Evolutionary conservation across 2,113 vertebrate genomes (phyloP), one percentile per base, ranked within the genome.

Genomic region (Tonatia bakeri): DNA sequence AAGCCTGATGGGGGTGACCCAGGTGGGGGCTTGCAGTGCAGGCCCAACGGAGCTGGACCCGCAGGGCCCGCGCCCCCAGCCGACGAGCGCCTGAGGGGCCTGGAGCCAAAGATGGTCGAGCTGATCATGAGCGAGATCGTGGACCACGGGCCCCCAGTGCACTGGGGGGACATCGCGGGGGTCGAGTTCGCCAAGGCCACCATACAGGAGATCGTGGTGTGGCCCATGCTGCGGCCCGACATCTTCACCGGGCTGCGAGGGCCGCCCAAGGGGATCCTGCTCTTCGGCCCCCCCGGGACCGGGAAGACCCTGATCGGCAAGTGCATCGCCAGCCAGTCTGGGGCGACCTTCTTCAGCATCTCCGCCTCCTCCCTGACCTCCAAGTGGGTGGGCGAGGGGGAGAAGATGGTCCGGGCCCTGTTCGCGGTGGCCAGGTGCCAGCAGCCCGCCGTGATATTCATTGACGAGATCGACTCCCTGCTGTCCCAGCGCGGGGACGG

Each of bases 251-350:
- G 99, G 1, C 97, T 99, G 20, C 98, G 99, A 5, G 99, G 99
- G 8, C 99, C 99, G n/a, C 99, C 99, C 0, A 99, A 99, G 97
- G 99, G 99, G 28, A 99, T 99, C 94, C 98, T 99, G 47, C 98
- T 99, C 59, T 99, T 99, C 64, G 99, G 99, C 0, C 99, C 99
- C 3, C 99, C 99, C 0, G 99, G 99, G 7, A 99, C 99, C 4
- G 99, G 99, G 38, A 99, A 99, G 97, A 99, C 99, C 19, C 98
- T 99, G 0, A 99, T 99, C 47, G 99, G 99, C 79, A 99, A 99
- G 96, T 99, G 99, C 96, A 99, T 99, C 2, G 99, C 99, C 0
- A 99, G 99, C 96, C 99, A 99, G 91, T 99, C 99, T 5, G 99
- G 99, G 24, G 99, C 99, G 0, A 99, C 99, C 0, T 99, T 99